These are phyloP conservation scores for Coracias cyanogaster DNA, from an alignment of 2,797 vertebrate species.

Conservation along the genomic window DNA sequence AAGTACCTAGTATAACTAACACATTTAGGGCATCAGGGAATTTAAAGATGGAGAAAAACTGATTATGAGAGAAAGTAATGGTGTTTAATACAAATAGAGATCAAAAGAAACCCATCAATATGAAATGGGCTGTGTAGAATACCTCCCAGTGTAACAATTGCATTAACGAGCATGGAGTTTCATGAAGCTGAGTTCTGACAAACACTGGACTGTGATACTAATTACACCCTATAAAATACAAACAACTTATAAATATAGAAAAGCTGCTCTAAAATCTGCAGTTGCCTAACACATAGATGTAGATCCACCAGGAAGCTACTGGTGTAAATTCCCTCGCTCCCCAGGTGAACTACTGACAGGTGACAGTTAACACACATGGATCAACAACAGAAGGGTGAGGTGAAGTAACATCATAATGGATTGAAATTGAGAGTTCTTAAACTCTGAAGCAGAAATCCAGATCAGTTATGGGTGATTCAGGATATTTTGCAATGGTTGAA, in stretches of 20 bases:
- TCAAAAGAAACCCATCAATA: constrained; percentile 4
- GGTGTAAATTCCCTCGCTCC: neutral
- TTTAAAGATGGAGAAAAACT: constrained; percentile 12
- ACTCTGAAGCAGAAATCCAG: neutral
- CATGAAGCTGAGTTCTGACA: neutral
- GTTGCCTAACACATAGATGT: accelerated
- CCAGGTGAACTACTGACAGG: accelerated
- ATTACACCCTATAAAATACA: neutral
- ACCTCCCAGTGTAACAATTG: constrained; percentile 11
- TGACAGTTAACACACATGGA: neutral
- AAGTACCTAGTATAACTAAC: neutral
- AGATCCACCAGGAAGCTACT: neutral
- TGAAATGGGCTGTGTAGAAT: constrained; percentile 44
- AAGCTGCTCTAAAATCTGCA: neutral
- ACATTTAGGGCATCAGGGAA: neutral
- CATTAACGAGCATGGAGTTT: neutral
- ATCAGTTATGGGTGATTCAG: neutral
- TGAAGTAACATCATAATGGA: neutral
- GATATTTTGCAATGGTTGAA: neutral
- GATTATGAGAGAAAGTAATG: neutral
- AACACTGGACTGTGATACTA: neutral
- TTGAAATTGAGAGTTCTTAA: neutral
- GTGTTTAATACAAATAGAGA: constrained; percentile 30
- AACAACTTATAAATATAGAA: neutral
- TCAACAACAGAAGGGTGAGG: neutral